Base-by-base conservation (phyloP, 2,888 invertebrate genomes). In the Ornithoptera alexandrae region DNA sequence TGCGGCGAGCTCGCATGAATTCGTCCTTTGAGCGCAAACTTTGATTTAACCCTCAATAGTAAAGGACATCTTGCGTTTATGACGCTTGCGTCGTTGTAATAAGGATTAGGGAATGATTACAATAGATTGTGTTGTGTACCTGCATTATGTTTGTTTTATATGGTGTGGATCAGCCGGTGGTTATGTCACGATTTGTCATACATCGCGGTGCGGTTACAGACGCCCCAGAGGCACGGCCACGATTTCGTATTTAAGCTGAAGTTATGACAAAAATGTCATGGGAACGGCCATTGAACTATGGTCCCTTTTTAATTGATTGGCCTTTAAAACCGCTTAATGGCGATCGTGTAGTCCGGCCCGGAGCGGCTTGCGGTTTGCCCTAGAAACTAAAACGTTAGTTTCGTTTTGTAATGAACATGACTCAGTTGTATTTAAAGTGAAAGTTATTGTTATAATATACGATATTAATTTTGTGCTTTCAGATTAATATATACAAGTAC, bases 171-270 rank as follows among this genome's bases (percentile, higher is more conserved):
- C 79, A 80, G 76, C 77, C 76, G 79, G 79, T 81, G 91, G 91
- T 91, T 90, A 90, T 92, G 92, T 92, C 90, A 89, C 89, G 88
- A 90, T 91, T 91, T 91, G 91, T 92, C 89, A 90, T 89, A 91
- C 88, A 89, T 82, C 84, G 83, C 84, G 83, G 83, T 89, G 90
- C 82, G 90, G 90, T 90, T 88, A 84, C 79, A 79, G 78, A 78
- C 77, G 76, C 74, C 78, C 79, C 78, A 79, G 72, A 72, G 80
- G 79, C 80, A 85, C 81, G 76, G 75, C 77, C 77, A 77, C 78
- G 79, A 78, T 79, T 79, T 61, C 78, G 78, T 78, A 78, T 79
- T 59, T 81, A 84, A 85, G 85, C 86, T 85, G 86, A 81, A 89
- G 89, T 85, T 90, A 90, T 90, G 89, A 86, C 82, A 88, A 88